Evolutionary conservation across 2,113 vertebrate genomes (phyloP).

Genomic region (Serinus canaria): DNA sequence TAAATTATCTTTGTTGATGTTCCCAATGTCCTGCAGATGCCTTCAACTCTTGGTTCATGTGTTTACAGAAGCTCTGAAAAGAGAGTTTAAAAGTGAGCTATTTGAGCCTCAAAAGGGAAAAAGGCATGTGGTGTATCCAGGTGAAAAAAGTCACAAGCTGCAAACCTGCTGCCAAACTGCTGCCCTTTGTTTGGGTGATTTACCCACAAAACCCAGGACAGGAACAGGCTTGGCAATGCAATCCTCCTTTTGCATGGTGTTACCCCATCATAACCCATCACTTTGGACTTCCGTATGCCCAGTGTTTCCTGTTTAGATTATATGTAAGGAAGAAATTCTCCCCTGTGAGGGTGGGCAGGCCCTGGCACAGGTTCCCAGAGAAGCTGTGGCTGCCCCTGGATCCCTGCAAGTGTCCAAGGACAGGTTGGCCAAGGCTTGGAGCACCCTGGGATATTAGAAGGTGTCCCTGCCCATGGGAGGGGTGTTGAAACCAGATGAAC

Average conservation of each 20-base stretch:
- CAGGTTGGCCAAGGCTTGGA: accelerated
- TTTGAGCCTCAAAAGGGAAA: not conserved
- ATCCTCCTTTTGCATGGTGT: accelerated
- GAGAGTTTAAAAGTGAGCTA: not conserved
- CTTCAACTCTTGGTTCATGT: not conserved
- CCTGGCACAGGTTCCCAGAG: not conserved
- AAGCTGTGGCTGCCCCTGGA: not conserved
- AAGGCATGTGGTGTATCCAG: not conserved
- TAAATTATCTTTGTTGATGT: not conserved
- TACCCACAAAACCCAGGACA: not conserved
- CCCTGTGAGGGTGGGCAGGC: accelerated
- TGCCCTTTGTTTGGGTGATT: not conserved
- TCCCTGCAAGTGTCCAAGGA: not conserved
- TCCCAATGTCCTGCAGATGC: not conserved
- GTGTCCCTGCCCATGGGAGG: not conserved
- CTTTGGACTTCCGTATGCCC: not conserved
- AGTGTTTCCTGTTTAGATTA: not conserved
- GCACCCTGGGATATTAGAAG: accelerated
- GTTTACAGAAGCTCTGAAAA: not conserved
- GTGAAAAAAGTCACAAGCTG: not conserved
- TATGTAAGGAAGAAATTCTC: not conserved
- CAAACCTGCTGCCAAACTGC: not conserved
- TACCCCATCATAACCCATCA: not conserved
- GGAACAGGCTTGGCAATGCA: not conserved
- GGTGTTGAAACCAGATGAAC: accelerated